These are phyloP conservation scores for Dryoscopus gambensis DNA, from an alignment of 2,113 vertebrate species.

Conservation along the genomic window DNA sequence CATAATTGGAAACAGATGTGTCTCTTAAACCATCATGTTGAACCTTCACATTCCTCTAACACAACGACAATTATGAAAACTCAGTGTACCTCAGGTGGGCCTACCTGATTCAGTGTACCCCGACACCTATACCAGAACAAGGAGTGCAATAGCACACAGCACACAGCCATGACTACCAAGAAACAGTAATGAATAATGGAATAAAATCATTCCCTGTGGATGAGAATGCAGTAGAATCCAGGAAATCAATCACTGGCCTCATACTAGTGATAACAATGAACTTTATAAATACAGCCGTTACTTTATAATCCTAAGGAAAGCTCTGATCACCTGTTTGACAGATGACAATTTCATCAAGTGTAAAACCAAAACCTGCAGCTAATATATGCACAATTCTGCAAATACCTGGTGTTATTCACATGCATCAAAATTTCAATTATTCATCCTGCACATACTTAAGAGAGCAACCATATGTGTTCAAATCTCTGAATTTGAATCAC, in stretches of 20 bases:
- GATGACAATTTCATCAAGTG: not conserved
- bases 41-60: not conserved
- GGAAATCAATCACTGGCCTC: not conserved
- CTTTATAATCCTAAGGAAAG: not conserved
- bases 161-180: not conserved
- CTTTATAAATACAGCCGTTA: not conserved
- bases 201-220: not conserved
- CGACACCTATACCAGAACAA: not conserved
- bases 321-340: not conserved
- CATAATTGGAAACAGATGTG: accelerated
- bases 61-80: not conserved
- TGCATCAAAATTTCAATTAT: not conserved
- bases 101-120: not conserved
- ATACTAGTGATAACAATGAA: not conserved
- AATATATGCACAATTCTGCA: not conserved
- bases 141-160: not conserved
- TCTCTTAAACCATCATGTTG: not conserved
- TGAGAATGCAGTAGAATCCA: not conserved
- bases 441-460: not conserved
- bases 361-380: not conserved
- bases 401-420: not conserved
- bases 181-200: not conserved
- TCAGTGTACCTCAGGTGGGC: accelerated
- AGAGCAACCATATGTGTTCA: not conserved
- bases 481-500: not conserved